These are phyloP conservation scores for Anagrus nilaparvatae DNA, from an alignment of 1,140 invertebrate species.

Conservation along the genomic window DNA sequence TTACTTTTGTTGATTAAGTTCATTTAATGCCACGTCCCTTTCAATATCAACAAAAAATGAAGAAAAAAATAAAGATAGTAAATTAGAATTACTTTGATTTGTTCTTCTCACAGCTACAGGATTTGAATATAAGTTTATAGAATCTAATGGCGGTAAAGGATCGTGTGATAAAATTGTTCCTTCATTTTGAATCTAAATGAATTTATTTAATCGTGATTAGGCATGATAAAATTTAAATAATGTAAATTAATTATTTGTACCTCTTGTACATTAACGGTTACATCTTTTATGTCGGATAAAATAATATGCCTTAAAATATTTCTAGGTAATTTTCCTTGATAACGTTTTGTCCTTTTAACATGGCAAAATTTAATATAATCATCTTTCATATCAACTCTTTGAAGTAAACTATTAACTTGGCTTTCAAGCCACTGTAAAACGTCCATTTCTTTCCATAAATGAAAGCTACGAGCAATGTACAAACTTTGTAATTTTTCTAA, in stretches of 20 bases:
- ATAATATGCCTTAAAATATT: slow-evolving; percentile 73
- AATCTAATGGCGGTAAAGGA: slow-evolving; percentile 68
- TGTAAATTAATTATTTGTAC: slow-evolving; percentile 29
- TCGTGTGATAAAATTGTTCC: slow-evolving; percentile 68
- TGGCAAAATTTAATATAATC: slow-evolving; percentile 50
- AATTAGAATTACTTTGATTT: slow-evolving; percentile 18
- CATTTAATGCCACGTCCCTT: slow-evolving; percentile 11
- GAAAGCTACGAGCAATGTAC: slow-evolving; percentile 62
- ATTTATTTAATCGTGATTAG: slow-evolving; percentile 2
- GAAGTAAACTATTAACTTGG: slow-evolving; percentile 56
- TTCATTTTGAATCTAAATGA: slow-evolving; percentile 42
- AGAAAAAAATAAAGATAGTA: slow-evolving; percentile 29
- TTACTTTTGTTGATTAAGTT: slow-evolving; percentile 10
- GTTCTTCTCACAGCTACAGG: slow-evolving; percentile 14
- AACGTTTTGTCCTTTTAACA: slow-evolving; percentile 50
- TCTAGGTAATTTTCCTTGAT: slow-evolving; percentile 54
- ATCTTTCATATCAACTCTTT: slow-evolving; percentile 52
- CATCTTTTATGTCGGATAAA: slow-evolving; percentile 68
- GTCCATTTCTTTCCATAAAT: slow-evolving; percentile 70
- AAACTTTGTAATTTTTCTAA: slow-evolving; percentile 61
- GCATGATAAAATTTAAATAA: background rate
- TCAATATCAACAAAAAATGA: slow-evolving; percentile 26
- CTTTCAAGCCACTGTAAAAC: slow-evolving; percentile 69
- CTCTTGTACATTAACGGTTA: slow-evolving; percentile 45
- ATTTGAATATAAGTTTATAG: slow-evolving; percentile 57